These are phyloP conservation scores for Seira ritae DNA, from an alignment of 2,888 invertebrate genomes.

Conservation along the genomic window DNA sequence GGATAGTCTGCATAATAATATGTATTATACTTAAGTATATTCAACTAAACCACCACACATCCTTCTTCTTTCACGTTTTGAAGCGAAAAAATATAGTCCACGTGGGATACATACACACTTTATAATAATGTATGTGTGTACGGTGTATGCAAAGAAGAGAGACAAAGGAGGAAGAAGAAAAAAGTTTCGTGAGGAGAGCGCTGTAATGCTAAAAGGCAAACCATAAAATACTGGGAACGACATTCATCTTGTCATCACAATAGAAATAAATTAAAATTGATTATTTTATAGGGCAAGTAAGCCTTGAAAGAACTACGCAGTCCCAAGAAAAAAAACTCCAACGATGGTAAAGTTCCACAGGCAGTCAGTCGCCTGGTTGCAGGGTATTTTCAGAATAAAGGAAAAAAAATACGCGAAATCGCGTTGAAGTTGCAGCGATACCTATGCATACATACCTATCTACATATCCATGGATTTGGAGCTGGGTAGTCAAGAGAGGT, in stretches of 20 bases:
- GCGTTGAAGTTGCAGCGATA: too few relatives aligned
- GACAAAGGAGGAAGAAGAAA: conserved; percentile 11
- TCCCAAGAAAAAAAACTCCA: neutral
- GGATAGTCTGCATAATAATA: neutral
- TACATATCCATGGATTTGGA: too few relatives aligned
- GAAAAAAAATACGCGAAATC: neutral
- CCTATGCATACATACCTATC: too few relatives aligned
- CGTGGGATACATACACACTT: neutral
- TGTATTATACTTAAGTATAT: neutral
- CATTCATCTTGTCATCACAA: conserved; percentile 62
- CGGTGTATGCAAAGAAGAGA: conserved; percentile 16
- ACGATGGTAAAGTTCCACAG: too few relatives aligned
- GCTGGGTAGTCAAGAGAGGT: too few relatives aligned
- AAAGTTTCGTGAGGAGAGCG: conserved; percentile 13
- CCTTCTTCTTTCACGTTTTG: neutral
- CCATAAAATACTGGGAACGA: conserved; percentile 57
- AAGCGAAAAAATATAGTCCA: neutral
- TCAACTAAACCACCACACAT: neutral
- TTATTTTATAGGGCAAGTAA: conserved; percentile 39
- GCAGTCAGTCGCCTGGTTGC: too few relatives aligned
- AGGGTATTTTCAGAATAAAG: neutral
- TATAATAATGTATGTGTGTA: conserved; percentile 4
- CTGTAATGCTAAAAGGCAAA: conserved; percentile 43
- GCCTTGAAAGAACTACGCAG: too few relatives aligned
- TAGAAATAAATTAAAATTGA: conserved; percentile 63